phyloP scores from a whole-genome alignment of 2,797 vertebrate genomes.

The Dryobates pubescens region DNA sequence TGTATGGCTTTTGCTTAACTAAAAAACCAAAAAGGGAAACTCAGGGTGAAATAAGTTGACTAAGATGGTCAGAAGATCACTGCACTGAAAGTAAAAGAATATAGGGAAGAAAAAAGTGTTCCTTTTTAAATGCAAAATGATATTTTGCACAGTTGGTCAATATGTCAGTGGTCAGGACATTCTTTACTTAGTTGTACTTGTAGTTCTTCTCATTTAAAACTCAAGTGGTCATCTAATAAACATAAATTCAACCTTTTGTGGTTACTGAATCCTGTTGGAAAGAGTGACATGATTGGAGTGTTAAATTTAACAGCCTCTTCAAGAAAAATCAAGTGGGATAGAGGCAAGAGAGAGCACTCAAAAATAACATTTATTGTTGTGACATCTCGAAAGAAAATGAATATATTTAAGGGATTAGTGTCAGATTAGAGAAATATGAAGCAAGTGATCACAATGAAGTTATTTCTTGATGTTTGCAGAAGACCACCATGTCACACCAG shows the following conservation, averaged over 20 bases:
- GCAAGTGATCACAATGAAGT: neutral
- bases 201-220: too few relatives aligned
- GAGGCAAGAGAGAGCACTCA: neutral
- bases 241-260: neutral
- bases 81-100: neutral
- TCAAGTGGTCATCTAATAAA: neutral
- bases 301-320: neutral
- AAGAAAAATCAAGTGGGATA: neutral
- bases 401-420: neutral
- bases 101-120: neutral
- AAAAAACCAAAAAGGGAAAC: neutral
- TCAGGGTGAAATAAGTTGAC: neutral
- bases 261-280: neutral
- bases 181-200: neutral
- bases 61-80: neutral
- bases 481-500: neutral
- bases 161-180: neutral
- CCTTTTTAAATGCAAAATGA: neutral
- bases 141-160: neutral
- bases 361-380: neutral
- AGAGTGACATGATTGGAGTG: neutral
- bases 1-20: neutral
- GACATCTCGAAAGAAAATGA: neutral
- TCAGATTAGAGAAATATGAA: neutral
- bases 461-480: neutral